Base-by-base conservation (phyloP, 2,113 vertebrate species). In the Siniperca knerii region DNA sequence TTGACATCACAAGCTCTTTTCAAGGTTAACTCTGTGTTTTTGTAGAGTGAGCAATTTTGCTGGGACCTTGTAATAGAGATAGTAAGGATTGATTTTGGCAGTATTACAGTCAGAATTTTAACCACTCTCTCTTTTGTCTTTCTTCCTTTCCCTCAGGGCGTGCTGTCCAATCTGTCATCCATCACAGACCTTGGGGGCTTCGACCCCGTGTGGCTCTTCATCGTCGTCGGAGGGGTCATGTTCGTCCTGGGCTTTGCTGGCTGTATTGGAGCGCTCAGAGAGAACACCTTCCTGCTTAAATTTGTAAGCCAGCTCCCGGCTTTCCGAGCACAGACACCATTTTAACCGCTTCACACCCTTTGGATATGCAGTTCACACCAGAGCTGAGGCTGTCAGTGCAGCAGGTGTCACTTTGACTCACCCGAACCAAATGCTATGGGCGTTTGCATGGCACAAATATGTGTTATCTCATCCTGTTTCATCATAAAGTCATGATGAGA, bases 151-250 rank as follows among this genome's bases (percentile, higher is more conserved):
- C 79, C 50, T 33, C 91, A 98, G 97, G 97, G 97, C 0, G 97
- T 98, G 50, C 96, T 98, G 91, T 96, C 97, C 89, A 98, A 98
- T 90, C 95, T 98, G 88, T 97, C 97, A 0, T 96, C 96, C 46
- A 97, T 98, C 94, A 98, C 97, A 15, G 97, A 98, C 87, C 95
- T 98, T 13, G 97, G 97, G 6, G 97, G 97, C 64, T 97, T 98
- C 3, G 97, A 98, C 92, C 97, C 97, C 0, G 97, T 98, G 62
- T 98, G 97, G 97, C 96, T 98, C 80, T 98, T 98, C 79, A 97
- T 98, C 7, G 97, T 98, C 42, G 97, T 97, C 0, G 97, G 97
- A 83, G 97, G 89, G 42, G 90, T 98, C 85, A 98, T 98, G 97
- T 98, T 98, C 37, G 90, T 98, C 87, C 95, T 98, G 82, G 97